phyloP scores from a whole-genome alignment of 2,888 invertebrate genomes.

The Melipona beecheii region DNA sequence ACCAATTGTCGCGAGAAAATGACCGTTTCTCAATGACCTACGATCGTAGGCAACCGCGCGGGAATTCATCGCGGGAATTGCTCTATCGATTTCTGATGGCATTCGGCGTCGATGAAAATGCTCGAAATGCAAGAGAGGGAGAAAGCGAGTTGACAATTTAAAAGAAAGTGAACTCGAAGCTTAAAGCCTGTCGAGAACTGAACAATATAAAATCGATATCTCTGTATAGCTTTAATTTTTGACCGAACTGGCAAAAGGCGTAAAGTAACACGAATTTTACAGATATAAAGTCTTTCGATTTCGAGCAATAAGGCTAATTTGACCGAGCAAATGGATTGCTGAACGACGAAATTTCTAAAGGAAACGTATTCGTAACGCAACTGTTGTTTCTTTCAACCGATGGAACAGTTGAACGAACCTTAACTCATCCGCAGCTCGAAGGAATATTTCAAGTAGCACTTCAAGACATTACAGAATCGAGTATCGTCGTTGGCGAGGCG shows the following conservation, averaged over 20 bases:
- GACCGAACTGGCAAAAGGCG: no score
- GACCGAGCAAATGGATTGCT: no score
- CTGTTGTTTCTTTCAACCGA: not conserved
- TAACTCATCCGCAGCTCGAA: not conserved
- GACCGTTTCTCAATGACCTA: not conserved
- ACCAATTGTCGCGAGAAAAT: conserved; percentile 7
- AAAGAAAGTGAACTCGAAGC: no score
- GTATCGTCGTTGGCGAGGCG: not conserved
- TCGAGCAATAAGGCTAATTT: no score
- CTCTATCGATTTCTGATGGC: not conserved
- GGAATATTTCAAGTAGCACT: not conserved
- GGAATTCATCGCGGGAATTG: not conserved
- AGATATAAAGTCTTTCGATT: no score
- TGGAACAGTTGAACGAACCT: not conserved
- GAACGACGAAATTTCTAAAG: no score
- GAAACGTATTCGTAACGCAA: not conserved
- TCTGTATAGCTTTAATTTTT: no score
- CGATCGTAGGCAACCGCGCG: no score
- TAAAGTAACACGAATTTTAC: no score
- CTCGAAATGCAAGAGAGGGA: not conserved
- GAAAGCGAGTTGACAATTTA: not conserved
- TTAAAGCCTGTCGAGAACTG: no score
- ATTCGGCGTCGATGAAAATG: not conserved
- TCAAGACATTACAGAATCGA: not conserved
- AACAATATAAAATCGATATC: no score